phyloP scores from a whole-genome alignment of 1,140 invertebrate species.

The Papilio aristodemus region DNA sequence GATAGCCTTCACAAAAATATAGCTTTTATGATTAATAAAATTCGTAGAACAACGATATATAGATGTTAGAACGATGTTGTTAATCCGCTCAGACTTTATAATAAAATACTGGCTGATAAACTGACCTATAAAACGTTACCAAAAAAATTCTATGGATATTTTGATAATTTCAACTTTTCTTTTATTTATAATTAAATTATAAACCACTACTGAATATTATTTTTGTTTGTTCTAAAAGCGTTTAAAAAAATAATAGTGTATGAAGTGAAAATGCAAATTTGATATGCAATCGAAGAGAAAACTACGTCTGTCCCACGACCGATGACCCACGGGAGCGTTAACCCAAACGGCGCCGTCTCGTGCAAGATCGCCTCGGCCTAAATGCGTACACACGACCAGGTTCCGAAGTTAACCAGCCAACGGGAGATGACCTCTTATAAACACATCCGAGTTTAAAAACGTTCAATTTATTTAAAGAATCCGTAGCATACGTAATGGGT shows the following conservation, averaged over 20 bases:
- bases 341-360: constrained; percentile 11
- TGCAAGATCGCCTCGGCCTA: constrained; percentile 11
- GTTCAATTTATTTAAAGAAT: constrained; percentile 28
- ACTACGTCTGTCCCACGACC: neutral
- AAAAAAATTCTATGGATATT: neutral
- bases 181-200: too few relatives aligned
- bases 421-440: constrained; percentile 4
- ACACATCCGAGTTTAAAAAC: constrained; percentile 26
- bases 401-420: neutral
- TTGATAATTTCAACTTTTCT: too few relatives aligned
- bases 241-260: neutral
- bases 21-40: constrained; percentile 9
- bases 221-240: too few relatives aligned
- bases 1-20: constrained; percentile 5
- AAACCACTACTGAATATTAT: too few relatives aligned
- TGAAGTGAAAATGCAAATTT: constrained; percentile 17
- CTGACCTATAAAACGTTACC: constrained; percentile 19
- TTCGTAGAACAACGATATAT: constrained; percentile 14
- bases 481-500: constrained; percentile 29
- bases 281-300: constrained; percentile 23
- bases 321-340: constrained; percentile 26
- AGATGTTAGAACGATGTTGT: neutral
- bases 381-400: constrained; percentile 22
- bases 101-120: constrained; percentile 2
- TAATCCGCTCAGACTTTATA: constrained; percentile 1